Evolutionary conservation across 2,797 vertebrate species (phyloP).

Genomic region (Falco concolor): DNA sequence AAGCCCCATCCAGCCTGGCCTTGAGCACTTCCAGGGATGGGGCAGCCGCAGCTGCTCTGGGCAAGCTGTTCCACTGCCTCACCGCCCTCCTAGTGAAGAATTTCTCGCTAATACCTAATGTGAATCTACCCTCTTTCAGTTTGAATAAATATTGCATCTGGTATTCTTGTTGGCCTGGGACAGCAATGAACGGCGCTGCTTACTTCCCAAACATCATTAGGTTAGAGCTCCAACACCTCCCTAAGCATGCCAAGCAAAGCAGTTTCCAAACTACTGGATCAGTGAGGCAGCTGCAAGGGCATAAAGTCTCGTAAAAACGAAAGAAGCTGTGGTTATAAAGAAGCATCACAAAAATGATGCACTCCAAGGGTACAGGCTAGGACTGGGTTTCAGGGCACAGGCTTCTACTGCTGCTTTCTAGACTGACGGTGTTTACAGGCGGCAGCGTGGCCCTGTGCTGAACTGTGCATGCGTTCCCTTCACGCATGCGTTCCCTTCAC

Average conservation of each 20-base stretch:
- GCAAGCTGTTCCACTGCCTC: no score
- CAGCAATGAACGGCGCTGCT: background rate
- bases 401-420: background rate
- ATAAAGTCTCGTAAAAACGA: rapidly evolving
- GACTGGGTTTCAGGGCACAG: background rate
- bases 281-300: background rate
- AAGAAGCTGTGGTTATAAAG: background rate
- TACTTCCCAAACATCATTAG: background rate
- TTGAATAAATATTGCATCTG: background rate
- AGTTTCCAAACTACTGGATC: background rate
- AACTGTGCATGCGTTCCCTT: rapidly evolving
- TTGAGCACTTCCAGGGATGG: no score
- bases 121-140: no score
- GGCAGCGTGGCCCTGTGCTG: background rate
- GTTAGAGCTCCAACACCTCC: background rate
- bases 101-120: no score
- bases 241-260: background rate
- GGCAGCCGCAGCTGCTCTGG: no score
- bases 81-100: no score
- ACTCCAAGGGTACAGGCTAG: background rate
- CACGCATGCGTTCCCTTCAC: rapidly evolving
- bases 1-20: no score
- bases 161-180: background rate
- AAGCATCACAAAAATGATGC: background rate
- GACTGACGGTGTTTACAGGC: background rate